Base-by-base conservation (phyloP, 2,113 vertebrate species). In the Tachysurus fulvidraco region DNA sequence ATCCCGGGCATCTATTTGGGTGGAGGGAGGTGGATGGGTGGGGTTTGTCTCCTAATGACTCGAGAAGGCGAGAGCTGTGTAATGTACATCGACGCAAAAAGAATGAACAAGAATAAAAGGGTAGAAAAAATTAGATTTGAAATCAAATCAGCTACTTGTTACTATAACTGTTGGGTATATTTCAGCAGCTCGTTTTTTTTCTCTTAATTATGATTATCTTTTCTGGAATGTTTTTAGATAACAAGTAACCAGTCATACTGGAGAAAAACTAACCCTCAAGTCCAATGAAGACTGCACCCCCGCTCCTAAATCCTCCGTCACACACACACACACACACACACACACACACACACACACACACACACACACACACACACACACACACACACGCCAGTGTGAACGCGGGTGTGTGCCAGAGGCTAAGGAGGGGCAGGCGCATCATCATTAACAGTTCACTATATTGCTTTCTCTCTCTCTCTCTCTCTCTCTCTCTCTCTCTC, bases 361-460 rank as follows among this genome's bases (percentile, higher is more conserved):
- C 25, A 46, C 41, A 74, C 71, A 25, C 71, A 69, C 44, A 74
- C 41, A 46, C 10, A 46, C 71, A 74, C 71, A 73, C 67, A 28
- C 69, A 64, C 23, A 64, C 46, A 28, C 64, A n/a, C 64, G 19
- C 28, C 2, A 44, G 25, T 77, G 3, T 77, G 83, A 52, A 46
- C 44, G 25, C 19, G 64, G 9, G 59, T n/a, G 50, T 71, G 60
- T 50, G 82, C 81, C 60, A 79, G 57, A 79, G 76, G 86, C 83
- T 80, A 81, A 86, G 85, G 85, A 86, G 85, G 85, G 85, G 85
- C 84, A 80, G 44, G 25, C 21, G 41, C 77, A 78, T 69, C 85
- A 86, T 79, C 77, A 8, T 81, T 65, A 85, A 78, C 71, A 55
- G 44, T 55, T 78, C 80, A 17, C 71, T 80, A 86, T 86, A 60